Evolutionary conservation across 1,140 invertebrate species (phyloP), one percentile per base, ranked within the genome.

Genomic region (Tigriopus japonicus): DNA sequence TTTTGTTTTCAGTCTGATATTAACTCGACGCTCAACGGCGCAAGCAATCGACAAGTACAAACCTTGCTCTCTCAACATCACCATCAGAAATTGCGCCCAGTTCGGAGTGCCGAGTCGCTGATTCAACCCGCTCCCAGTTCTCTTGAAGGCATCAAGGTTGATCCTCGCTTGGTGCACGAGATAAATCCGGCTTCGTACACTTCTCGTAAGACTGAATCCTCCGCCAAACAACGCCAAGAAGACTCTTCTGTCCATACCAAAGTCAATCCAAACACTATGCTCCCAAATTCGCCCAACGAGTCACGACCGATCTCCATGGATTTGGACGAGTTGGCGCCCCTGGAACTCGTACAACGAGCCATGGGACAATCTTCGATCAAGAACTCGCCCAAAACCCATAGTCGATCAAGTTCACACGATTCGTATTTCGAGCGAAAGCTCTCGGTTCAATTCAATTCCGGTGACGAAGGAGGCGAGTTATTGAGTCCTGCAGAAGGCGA

Each of bases 331-430:
- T 15, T 62, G 21, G 49, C 42, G 13, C 42, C 59, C n/a, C 55
- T 43, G 10, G 64, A 63, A 40, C 49, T 56, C 42, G 61, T 56
- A 13, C 35, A 49, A 15, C 5, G 19, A 21, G 59, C 65, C 42
- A 19, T 56, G 28, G n/a, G 21, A 42, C 49, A 60, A 19, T 23
- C 13, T 23, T 52, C 19, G n/a, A n/a, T 53, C 17, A 54, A 40
- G 10, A 52, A 53, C 12, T 54, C 49, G n/a, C 59, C 59, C 35
- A 58, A 55, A 42, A 66, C 67, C 17, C 72, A 73, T 52, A 70
- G 66, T 51, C 69, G 83, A 56, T 89, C 86, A 1, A 84, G 87
- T 0, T 91, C 87, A 0, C 88, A 91, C 69, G 88, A 93, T 71
- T 92, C 87, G 1, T 93, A 92, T 71, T 93, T 93, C 74, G 87